A percentile compares a stretch with the other conserved stretches of the same genome.
Conservation (phyloP, 2,888 invertebrate species). For the Drymonia ruficornis region DNA sequence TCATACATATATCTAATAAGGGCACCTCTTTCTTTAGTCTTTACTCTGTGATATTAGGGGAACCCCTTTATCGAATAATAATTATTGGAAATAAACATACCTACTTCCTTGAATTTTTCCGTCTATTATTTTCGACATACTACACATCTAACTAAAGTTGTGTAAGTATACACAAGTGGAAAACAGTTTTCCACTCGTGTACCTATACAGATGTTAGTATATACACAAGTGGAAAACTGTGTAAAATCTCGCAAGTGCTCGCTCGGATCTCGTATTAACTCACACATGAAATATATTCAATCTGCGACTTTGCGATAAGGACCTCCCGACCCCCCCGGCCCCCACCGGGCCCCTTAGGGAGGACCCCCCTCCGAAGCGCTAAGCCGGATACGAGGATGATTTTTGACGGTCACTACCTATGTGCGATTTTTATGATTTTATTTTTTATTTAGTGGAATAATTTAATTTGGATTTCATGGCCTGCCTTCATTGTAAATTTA, state of each 20-base stretch:
- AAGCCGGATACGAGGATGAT: conserved; percentile 63
- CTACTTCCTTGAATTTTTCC: too few relatives aligned
- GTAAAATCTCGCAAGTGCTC: conserved; percentile 51
- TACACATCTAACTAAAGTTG: too few relatives aligned
- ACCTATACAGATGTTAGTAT: neutral
- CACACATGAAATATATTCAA: conserved; percentile 89
- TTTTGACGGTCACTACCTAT: conserved; percentile 66
- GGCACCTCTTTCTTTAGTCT: too few relatives aligned
- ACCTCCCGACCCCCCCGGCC: conserved; percentile 45
- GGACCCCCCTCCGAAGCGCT: conserved; percentile 40
- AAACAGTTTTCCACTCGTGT: too few relatives aligned
- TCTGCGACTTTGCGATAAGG: conserved; percentile 87
- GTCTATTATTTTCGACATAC: too few relatives aligned
- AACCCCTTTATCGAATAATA: too few relatives aligned
- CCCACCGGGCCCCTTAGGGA: conserved; percentile 25
- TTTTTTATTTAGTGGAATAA: conserved; percentile 8
- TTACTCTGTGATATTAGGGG: too few relatives aligned
- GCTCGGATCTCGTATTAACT: conserved; percentile 58
- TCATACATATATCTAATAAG: too few relatives aligned
- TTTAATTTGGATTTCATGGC: too few relatives aligned
- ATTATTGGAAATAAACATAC: too few relatives aligned
- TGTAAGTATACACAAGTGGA: too few relatives aligned
- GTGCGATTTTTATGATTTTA: conserved; percentile 39
- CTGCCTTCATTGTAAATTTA: too few relatives aligned
- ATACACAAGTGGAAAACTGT: conserved; percentile 37